A percentile compares a stretch with the other conserved stretches of the same genome.
Conservation (phyloP, 2,888 invertebrate species). For the Lacanobia oleracea region DNA sequence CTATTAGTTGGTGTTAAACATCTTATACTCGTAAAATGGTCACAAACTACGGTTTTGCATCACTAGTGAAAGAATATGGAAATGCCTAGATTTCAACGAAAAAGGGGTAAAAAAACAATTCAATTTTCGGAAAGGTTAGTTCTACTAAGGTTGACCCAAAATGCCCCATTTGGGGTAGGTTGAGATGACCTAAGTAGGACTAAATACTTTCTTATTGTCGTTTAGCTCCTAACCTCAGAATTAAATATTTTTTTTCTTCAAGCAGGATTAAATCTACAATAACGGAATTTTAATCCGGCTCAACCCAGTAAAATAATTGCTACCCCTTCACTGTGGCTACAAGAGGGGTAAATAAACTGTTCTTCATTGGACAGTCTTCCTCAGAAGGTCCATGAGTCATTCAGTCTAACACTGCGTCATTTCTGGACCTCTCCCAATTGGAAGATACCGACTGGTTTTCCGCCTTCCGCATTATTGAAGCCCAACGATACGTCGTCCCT, state of each 20-base stretch:
- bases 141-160: neutral
- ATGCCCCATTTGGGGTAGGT: neutral
- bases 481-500: constrained; percentile 18
- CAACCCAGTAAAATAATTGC: neutral
- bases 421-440: constrained; percentile 43
- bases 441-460: constrained; percentile 18
- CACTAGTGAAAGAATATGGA: constrained; percentile 2
- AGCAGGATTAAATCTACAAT: neutral
- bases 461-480: constrained; percentile 34
- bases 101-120: neutral
- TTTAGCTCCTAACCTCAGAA: neutral
- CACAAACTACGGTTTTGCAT: constrained; percentile 28
- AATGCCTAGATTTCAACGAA: neutral
- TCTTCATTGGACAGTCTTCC: constrained; percentile 1
- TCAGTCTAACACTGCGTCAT: constrained; percentile 9
- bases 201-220: neutral
- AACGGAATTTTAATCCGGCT: too few relatives aligned
- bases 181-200: neutral
- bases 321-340: neutral
- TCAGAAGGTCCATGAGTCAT: constrained; percentile 19
- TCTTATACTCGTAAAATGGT: constrained; percentile 42
- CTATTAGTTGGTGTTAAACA: constrained; percentile 40
- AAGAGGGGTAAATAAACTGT: neutral
- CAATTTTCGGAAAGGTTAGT: neutral
- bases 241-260: neutral